Evolutionary conservation across 2,797 vertebrate genomes (phyloP).

Genomic region (Lithobates pipiens): DNA sequence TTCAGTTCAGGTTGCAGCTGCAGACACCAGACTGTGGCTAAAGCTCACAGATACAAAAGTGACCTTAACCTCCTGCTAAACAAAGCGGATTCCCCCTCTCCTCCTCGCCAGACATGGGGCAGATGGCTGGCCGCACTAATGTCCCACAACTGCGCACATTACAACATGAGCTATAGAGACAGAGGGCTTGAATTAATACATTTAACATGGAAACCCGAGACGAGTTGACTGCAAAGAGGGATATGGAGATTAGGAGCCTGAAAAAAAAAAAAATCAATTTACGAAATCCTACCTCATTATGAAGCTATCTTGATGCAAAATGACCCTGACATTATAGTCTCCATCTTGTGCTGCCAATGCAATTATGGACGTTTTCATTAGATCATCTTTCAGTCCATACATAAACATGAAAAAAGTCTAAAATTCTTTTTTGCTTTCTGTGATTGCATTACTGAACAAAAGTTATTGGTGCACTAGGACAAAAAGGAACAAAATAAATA

Average conservation of each 20-base stretch:
- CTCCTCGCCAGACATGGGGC: background rate
- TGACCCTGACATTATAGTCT: background rate
- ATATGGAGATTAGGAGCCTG: background rate
- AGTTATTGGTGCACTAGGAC: too few species aligned
- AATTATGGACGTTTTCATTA: background rate
- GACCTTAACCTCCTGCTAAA: slow-evolving; percentile 25
- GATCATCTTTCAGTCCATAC: too few species aligned
- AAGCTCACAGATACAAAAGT: background rate
- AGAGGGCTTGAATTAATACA: background rate
- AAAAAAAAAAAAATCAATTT: slow-evolving; percentile 17
- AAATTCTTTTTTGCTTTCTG: too few species aligned
- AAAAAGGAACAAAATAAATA: too few species aligned
- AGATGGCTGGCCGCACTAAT: background rate
- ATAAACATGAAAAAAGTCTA: too few species aligned
- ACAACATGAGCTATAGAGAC: background rate
- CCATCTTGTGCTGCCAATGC: background rate
- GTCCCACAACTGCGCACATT: background rate
- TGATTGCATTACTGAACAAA: too few species aligned
- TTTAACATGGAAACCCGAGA: background rate
- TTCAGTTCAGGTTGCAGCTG: background rate
- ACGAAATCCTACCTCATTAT: background rate
- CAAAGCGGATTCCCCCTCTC: background rate
- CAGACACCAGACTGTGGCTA: slow-evolving; percentile 28
- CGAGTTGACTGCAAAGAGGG: background rate
- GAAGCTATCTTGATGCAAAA: background rate